A percentile compares a stretch with the other conserved stretches of the same genome.
phyloP scores from a whole-genome alignment of 1,140 invertebrate species.

The Chrysopa pallens region DNA sequence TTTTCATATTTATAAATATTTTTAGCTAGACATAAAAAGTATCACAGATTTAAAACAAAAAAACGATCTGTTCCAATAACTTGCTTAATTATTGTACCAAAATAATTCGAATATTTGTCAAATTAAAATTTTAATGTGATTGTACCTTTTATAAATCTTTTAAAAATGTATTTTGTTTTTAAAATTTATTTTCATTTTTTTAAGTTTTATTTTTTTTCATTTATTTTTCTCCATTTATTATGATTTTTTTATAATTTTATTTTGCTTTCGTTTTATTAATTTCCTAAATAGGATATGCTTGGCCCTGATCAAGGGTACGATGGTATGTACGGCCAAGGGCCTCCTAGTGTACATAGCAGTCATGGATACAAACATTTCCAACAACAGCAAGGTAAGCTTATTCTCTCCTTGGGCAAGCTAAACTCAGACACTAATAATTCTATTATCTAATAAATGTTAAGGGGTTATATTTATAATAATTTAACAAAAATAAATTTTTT shows the following conservation, averaged over 20 bases:
- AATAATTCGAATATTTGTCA: too few species aligned
- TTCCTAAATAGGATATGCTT: slow-evolving; percentile 67
- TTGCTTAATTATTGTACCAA: too few species aligned
- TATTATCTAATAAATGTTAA: too few species aligned
- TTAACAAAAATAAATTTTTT: too few species aligned
- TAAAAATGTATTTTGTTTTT: slow-evolving; percentile 1
- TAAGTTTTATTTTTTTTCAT: slow-evolving; percentile 7
- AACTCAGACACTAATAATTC: background rate
- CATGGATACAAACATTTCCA: slow-evolving; percentile 56
- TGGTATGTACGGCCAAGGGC: slow-evolving; percentile 74
- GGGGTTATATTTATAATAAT: too few species aligned
- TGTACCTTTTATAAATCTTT: background rate
- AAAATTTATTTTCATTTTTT: slow-evolving; percentile 7
- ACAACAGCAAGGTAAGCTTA: slow-evolving; percentile 53
- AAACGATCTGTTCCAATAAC: too few species aligned
- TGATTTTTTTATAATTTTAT: slow-evolving; percentile 30
- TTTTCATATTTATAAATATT: too few species aligned
- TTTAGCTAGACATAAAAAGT: too few species aligned
- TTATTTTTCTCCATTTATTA: too few species aligned
- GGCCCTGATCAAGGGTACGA: slow-evolving; percentile 83
- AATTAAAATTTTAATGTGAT: too few species aligned
- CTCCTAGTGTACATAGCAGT: slow-evolving; percentile 61
- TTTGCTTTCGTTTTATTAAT: slow-evolving; percentile 26
- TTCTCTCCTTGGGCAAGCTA: background rate
- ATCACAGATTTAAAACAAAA: too few species aligned